Base-by-base conservation (phyloP, 2,797 vertebrate species). In the Euthynnus affinis region DNA sequence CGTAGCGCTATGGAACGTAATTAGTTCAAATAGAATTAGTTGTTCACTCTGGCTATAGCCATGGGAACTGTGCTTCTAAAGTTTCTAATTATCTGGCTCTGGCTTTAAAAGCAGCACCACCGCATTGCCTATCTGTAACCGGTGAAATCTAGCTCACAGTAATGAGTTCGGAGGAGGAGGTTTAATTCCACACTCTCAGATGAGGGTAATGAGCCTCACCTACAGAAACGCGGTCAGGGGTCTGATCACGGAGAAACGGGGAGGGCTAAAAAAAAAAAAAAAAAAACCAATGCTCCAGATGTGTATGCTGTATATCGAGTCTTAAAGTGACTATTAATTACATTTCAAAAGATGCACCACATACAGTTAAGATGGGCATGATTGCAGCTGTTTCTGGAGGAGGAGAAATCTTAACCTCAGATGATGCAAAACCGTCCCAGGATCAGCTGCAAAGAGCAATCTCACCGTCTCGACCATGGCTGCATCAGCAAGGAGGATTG, bases 11-110 rank as follows among this genome's bases (percentile, higher is more conserved):
- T 80, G 89, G 89, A 94, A 93, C 87, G 90, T 95, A 95, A 95
- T 95, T 95, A 94, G 94, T 90, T 89, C 90, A 93, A 94, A 94
- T 94, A 93, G 91, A 93, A 95, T 95, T 91, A 92, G 88, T 93
- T 91, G 92, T 93, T 95, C 91, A 89, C 87, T 91, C 92, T 89
- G 85, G 92, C 91, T 93, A 89, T 91, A 93, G 93, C 92, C 93
- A 93, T 93, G 93, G 94, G 95, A 95, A 93, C 93, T 88, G 88
- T 58, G 87, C 91, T 93, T 94, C 93, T 93, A 93, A 94, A 95
- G 92, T 95, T 94, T 94, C 89, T 94, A 94, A 95, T 95, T 95
- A 95, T 95, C 91, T 88, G 87, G 83, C 88, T 85, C 87, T 92
- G 91, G 90, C 93, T 93, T 95, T 95, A 94, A 95, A 95, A 92